Base-by-base conservation (phyloP, 1,140 invertebrate species). In the Drosophila neocordata region DNA sequence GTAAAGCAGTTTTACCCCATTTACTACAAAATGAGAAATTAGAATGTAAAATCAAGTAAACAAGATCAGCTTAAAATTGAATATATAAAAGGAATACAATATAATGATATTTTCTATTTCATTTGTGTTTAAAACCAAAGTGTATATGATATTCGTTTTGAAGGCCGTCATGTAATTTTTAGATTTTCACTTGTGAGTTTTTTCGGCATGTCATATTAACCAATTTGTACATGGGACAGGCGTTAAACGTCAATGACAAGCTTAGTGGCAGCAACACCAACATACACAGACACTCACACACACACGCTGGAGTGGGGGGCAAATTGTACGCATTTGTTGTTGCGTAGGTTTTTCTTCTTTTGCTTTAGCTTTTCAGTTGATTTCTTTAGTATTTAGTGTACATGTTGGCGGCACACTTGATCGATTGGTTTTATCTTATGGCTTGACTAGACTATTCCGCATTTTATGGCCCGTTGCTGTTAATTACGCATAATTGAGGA, bases 341-440 rank as follows among this genome's bases (percentile, higher is more conserved):
- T 61, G 72, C 64, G 72, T 75, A 75, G 71, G 72, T 48, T 74
- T 74, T 67, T 74, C 74, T 64, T 74, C 69, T 31, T 31, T 31
- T 31, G 4, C 27, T 31, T 6, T 6, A 31, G 8, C 2, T 48
- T 48, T 48, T 20, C 41, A 48, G 41, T 48, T 18, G 15, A 48
- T 48, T 20, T 48, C 27, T 31, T 31, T 31, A 31, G 27, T 31
- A 31, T 31, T 3, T 31, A 31, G 68, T 55, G 22, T 24, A 2
- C 4, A 4, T 18, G 44, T 60, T 77, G 27, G 27, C 27, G 27
- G 27, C 27, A 31, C 56, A 59, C 59, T 73, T 80, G 74, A 87
- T 87, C 79, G 81, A 87, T 85, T 70, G 79, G 82, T 56, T 70
- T 66, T 73, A 81, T 84, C 69, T 85, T 84, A 74, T 87, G 81